Evolutionary conservation across 2,113 vertebrate genomes (phyloP).

Genomic region (Sebastes schlegelii): DNA sequence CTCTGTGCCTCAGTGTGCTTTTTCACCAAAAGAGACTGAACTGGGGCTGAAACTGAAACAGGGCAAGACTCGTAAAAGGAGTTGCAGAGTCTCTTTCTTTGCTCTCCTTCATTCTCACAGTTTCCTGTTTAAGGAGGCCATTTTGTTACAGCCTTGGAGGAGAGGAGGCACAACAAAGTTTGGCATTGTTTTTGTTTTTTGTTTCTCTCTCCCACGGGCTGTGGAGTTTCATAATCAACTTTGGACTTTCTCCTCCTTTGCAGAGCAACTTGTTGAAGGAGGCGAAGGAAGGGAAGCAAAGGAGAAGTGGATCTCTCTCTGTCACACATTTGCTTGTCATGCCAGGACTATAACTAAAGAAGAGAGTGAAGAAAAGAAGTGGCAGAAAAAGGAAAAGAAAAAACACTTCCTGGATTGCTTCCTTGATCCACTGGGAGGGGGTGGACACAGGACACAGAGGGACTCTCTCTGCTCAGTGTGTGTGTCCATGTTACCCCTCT

Average conservation of each 20-base stretch:
- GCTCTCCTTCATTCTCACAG: constrained; percentile 72
- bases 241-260: constrained; percentile 80
- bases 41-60: constrained; percentile 85
- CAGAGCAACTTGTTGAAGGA: constrained; percentile 57
- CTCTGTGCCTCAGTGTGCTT: constrained; percentile 19
- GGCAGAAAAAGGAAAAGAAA: constrained; percentile 38
- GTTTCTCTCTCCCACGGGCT: constrained; percentile 7
- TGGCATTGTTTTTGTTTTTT: constrained; percentile 52
- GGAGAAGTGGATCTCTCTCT: constrained; percentile 36
- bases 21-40: constrained; percentile 64
- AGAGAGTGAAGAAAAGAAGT: constrained; percentile 17
- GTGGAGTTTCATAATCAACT: constrained; percentile 62
- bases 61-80: constrained; percentile 81
- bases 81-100: constrained; percentile 62
- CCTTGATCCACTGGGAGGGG: constrained; percentile 51
- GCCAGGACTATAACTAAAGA: constrained; percentile 48
- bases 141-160: constrained; percentile 77
- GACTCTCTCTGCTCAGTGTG: constrained; percentile 25
- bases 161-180: constrained; percentile 71
- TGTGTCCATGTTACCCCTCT: constrained; percentile 15
- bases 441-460: constrained; percentile 51
- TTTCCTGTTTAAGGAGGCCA: constrained; percentile 86
- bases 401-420: constrained; percentile 72
- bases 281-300: constrained; percentile 12
- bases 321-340: constrained; percentile 40